phyloP scores from a whole-genome alignment of 2,888 invertebrate species.

The Reticulitermes lucifugus region DNA sequence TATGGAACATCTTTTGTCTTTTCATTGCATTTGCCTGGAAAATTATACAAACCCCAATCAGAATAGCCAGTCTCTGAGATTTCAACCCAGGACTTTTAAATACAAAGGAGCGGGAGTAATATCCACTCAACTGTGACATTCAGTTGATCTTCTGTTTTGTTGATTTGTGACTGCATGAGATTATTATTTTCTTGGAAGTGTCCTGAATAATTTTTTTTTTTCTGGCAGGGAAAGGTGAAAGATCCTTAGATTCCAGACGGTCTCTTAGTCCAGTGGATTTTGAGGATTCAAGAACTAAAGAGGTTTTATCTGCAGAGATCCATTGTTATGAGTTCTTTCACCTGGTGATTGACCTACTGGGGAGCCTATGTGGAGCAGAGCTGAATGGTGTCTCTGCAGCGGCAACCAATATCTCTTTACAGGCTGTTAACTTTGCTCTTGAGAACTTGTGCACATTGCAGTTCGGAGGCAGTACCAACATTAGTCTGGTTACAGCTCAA shows the following conservation, averaged over 20 bases:
- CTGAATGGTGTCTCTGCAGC: constrained; percentile 36
- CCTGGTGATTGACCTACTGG: constrained; percentile 68
- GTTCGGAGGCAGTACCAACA: constrained; percentile 66
- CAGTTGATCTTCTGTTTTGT: too few relatives aligned
- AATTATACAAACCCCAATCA: too few relatives aligned
- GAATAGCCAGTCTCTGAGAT: too few relatives aligned
- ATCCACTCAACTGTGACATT: too few relatives aligned
- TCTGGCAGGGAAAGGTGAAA: neutral
- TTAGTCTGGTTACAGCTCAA: constrained; percentile 57
- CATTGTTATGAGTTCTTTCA: constrained; percentile 70
- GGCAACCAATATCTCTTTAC: constrained; percentile 64
- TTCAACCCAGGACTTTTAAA: too few relatives aligned
- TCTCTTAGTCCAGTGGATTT: constrained; percentile 17
- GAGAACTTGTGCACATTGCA: constrained; percentile 72
- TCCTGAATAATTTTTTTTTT: too few relatives aligned
- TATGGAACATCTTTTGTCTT: too few relatives aligned
- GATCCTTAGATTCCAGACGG: neutral
- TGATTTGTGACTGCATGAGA: too few relatives aligned
- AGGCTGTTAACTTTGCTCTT: constrained; percentile 71
- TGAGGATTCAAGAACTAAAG: constrained; percentile 66
- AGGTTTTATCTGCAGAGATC: constrained; percentile 67
- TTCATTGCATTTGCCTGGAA: too few relatives aligned
- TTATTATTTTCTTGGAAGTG: too few relatives aligned
- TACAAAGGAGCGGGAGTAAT: too few relatives aligned
- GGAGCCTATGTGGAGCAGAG: constrained; percentile 50